Base-by-base conservation (phyloP, 2,797 vertebrate species). In the Scomberomorus guttatus region DNA sequence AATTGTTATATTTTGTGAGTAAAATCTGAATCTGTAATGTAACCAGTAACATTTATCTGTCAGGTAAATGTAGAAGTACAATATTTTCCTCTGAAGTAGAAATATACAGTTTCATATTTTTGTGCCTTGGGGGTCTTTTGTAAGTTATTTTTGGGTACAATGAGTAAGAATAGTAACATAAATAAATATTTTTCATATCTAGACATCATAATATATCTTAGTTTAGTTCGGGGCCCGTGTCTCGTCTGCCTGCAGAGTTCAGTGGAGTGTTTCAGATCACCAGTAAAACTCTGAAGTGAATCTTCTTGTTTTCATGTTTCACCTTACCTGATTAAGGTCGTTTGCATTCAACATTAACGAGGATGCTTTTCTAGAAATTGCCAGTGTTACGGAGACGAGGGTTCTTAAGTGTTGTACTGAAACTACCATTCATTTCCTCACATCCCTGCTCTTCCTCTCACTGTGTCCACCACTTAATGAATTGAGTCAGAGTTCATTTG, bases 381-480 rank as follows among this genome's bases (percentile, higher is more conserved):
- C 15, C 27, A 15, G 27, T 25, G 57, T 79, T 62, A 39, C 2
- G 7, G 61, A 85, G 46, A 62, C 4, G 20, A 83, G 67, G 32
- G 72, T 68, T 76, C 65, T 82, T 65, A 15, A 67, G 70, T 18
- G 62, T 24, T 59, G 52, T 69, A 39, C 63, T 74, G 57, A 55
- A 69, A 60, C 20, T 18, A 13, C 37, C 42, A 34, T 66, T 67
- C 51, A 63, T 75, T 69, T 83, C 65, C 63, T 58, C 67, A 17
- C 72, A 37, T 64, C 17, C 10, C 60, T 1, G 13, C 61, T 44
- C 6, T 10, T 1, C 4, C 59, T 52, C 77, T 42, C 25, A 3
- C 64, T 2, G 32, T 20, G 1, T 62, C 77, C 46, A 2, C 15
- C 0, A 4, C 62, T 42, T 77, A 79, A 80, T 66, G 71, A 78